Conservation (phyloP, 2,888 invertebrate genomes). For the Prostheceraeus crozeri region DNA sequence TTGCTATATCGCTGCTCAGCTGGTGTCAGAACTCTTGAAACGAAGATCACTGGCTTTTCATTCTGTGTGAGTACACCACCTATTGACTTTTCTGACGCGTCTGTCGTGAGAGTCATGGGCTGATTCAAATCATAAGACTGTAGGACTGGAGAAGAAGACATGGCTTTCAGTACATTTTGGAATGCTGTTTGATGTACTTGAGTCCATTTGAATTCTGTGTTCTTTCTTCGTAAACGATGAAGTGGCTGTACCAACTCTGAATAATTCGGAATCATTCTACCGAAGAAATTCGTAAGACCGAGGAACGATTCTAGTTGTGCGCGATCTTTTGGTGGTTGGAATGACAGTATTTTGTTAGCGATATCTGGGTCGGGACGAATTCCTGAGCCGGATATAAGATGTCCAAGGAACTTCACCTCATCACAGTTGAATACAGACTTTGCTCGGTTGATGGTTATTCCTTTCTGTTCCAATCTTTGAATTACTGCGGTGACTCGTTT, state of each 20-base stretch:
- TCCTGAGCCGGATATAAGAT: constrained; percentile 28
- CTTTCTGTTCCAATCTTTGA: constrained; percentile 21
- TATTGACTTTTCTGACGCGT: constrained; percentile 34
- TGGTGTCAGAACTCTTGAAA: constrained; percentile 30
- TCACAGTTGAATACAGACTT: constrained; percentile 28
- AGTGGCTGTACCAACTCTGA: constrained; percentile 30
- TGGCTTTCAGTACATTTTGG: constrained; percentile 2
- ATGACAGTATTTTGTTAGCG: constrained; percentile 16
- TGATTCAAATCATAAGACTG: constrained; percentile 31
- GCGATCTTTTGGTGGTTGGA: constrained; percentile 26
- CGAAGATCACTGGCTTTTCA: constrained; percentile 35
- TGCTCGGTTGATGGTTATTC: no score
- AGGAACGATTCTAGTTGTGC: constrained; percentile 31
- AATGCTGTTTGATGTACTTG: constrained; percentile 27
- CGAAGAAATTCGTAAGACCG: constrained; percentile 29
- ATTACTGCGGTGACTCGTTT: constrained; percentile 7
- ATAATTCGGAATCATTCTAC: constrained; percentile 18
- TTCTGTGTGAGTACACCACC: constrained; percentile 20
- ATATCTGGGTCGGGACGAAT: constrained; percentile 27
- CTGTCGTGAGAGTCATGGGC: constrained; percentile 25
- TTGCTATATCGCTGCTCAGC: constrained; percentile 29
- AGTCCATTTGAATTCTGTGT: constrained; percentile 22
- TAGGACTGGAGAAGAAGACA: constrained; percentile 32
- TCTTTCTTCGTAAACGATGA: constrained; percentile 7
- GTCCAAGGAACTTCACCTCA: constrained; percentile 23